Evolutionary conservation across 2,888 invertebrate species (phyloP), one percentile per base, ranked within the genome.

Genomic region (Drosophila ustulata): DNA sequence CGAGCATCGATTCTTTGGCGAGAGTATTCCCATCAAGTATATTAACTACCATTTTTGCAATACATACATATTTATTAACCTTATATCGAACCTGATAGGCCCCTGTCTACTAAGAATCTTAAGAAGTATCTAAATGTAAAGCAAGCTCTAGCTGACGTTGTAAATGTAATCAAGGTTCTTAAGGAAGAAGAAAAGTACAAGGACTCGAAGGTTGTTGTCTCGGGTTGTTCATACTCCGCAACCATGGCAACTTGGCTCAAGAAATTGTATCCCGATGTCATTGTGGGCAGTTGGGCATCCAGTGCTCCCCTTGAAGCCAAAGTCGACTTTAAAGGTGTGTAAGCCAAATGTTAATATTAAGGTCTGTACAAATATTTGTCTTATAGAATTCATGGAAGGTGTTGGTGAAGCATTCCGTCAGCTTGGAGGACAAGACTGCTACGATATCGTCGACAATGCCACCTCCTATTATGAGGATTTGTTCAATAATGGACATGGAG

Each of bases 1-100:
- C 0, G 97, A 97, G 89, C 97, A 97, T 90, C 93, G 97, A 69
- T 97, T 94, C 91, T 97, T 96, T 87, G 97, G 97, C 3, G 82
- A 93, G 39, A 96, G 95, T 70, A 93, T 93, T 73, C 96, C 96
- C 0, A 94, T 94, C 23, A n/a, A n/a, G 37, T 37, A 37, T 2
- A 4, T 2, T 37, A 37, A 37, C 37, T 34, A 4, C n/a, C 5
- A n/a, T 2, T 37, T 2, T 37, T 37, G 11, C 11, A 11, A 9
- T n/a, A 11, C 4, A 11, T 9, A n/a, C n/a, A n/a, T 41, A 41
- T 11, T 37, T n/a, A 37, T 37, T 37, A 34, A 34, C 34, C 9
- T 11, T 5, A 7, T 18, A 18, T 2, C 37, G 11, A 4, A 5
- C 4, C 18, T 41, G 6, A 13, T 7, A 41, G 39, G n/a, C 75